These are phyloP conservation scores for human (Homo sapiens) DNA, from an alignment of 2,113 vertebrate species.

Conservation along the genomic window DNA sequence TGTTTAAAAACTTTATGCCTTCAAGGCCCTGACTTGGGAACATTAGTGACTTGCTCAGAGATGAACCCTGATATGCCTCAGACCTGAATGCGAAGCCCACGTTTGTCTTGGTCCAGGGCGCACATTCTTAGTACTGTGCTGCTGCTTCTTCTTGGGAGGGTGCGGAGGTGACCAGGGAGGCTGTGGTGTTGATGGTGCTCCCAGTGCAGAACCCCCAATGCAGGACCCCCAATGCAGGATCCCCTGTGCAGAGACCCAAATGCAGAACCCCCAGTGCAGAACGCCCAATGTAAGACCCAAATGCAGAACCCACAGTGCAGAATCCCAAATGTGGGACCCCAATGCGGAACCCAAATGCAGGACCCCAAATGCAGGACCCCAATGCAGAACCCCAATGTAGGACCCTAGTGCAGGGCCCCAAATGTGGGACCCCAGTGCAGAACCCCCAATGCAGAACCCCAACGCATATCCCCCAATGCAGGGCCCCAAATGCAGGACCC, in stretches of 20 bases:
- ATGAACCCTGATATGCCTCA: neutral
- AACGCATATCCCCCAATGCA: neutral
- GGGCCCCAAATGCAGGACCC: neutral
- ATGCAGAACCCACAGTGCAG: neutral
- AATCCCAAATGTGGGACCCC: neutral
- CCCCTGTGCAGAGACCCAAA: no score
- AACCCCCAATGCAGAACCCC: neutral
- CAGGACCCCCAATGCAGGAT: neutral
- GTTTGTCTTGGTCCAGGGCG: neutral
- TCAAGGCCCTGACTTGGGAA: neutral
- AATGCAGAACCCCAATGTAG: neutral
- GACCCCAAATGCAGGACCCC: neutral
- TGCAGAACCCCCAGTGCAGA: neutral
- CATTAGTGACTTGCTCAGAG: neutral
- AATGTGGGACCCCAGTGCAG: neutral
- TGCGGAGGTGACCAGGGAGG: no score
- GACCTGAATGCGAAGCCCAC: no score
- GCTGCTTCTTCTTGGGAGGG: neutral
- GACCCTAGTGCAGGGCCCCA: no score
- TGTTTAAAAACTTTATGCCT: neutral
- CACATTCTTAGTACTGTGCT: neutral
- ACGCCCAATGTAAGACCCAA: neutral
- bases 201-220: neutral
- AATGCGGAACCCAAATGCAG: no score
- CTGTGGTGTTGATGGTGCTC: neutral